These are phyloP conservation scores for Podabrus alpinus DNA, from an alignment of 2,888 invertebrate genomes.

Conservation along the genomic window DNA sequence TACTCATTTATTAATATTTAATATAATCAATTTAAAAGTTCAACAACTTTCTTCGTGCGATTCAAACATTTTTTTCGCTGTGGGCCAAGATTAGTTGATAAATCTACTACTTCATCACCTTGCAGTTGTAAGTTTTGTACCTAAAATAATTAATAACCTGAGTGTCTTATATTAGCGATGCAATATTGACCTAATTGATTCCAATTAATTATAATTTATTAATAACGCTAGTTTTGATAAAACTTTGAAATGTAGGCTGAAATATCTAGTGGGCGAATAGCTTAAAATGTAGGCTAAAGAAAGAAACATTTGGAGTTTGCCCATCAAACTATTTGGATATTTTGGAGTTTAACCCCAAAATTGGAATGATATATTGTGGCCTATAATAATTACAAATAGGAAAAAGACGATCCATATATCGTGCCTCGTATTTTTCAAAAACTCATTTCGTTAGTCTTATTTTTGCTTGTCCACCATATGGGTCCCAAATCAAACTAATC, in stretches of 20 bases:
- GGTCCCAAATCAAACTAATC: background rate
- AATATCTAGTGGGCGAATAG: background rate
- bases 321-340: background rate
- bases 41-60: slow-evolving; percentile 13
- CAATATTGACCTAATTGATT: slow-evolving; percentile 3
- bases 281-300: background rate
- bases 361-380: too few species aligned
- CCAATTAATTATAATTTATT: background rate
- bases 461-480: background rate
- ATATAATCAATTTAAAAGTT: slow-evolving; percentile 5
- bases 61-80: background rate
- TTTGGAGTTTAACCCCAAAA: too few species aligned
- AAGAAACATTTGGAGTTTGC: background rate
- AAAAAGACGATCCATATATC: too few species aligned
- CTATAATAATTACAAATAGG: too few species aligned
- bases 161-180: background rate
- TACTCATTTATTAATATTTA: background rate
- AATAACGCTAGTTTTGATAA: background rate
- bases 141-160: background rate
- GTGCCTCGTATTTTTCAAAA: too few species aligned
- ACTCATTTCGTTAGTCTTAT: too few species aligned
- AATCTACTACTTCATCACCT: background rate
- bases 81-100: background rate
- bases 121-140: background rate
- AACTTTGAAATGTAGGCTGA: background rate